Percentiles rank a stretch among this genome's conserved stretches.
phyloP scores from a whole-genome alignment of 2,797 vertebrate species.

The Manis javanica region DNA sequence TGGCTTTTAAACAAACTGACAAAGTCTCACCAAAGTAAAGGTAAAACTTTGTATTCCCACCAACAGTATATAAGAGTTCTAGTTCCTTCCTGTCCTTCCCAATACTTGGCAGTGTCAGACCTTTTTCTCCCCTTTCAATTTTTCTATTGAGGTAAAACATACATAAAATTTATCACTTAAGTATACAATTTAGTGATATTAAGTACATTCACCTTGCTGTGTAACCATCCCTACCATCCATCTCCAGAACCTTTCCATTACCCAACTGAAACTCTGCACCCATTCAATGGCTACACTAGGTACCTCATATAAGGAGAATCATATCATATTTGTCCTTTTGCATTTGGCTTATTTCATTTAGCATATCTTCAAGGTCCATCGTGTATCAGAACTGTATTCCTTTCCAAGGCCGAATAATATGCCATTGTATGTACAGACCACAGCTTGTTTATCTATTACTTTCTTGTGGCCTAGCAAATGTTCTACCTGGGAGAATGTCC shows the following conservation, averaged over 20 bases:
- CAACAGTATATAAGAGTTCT: background rate
- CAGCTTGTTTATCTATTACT: background rate
- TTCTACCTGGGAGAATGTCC: background rate
- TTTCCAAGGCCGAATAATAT: background rate
- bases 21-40: background rate
- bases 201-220: background rate
- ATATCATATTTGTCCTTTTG: background rate
- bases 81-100: background rate
- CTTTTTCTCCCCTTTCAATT: background rate
- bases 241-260: background rate
- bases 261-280: background rate
- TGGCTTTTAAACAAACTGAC: background rate
- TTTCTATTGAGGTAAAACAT: background rate
- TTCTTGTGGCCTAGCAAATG: background rate
- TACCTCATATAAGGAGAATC: background rate
- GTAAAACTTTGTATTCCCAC: background rate
- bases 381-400: background rate
- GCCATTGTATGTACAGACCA: background rate
- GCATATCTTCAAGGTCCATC: background rate
- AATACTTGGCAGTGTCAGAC: background rate
- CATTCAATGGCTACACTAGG: background rate
- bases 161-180: background rate
- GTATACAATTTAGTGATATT: background rate
- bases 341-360: background rate
- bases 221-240: background rate